Percentiles rank a stretch among this genome's conserved stretches.
phyloP scores from a whole-genome alignment of 2,797 vertebrate genomes.

The Tinamus major region DNA sequence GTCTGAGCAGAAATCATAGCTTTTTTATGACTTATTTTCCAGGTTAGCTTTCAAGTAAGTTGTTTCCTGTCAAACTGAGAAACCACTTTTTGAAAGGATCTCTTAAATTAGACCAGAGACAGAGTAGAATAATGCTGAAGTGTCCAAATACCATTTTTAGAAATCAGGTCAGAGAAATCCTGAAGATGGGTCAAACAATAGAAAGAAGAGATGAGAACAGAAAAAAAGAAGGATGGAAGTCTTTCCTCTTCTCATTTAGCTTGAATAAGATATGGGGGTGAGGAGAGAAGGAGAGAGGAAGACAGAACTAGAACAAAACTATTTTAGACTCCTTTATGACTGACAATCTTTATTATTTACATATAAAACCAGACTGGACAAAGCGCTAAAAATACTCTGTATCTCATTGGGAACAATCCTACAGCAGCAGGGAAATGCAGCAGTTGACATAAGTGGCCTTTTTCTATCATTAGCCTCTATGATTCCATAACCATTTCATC shows the following conservation, averaged over 20 bases:
- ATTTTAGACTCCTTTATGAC: constrained; percentile 46
- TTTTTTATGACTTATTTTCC: constrained; percentile 20
- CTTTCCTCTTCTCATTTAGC: constrained; percentile 56
- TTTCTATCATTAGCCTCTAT: constrained; percentile 65
- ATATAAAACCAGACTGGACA: constrained; percentile 64
- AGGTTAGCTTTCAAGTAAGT: neutral
- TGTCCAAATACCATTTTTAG: neutral
- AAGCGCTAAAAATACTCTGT: constrained; percentile 48
- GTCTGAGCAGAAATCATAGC: neutral
- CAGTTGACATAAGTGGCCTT: constrained; percentile 65
- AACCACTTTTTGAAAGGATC: neutral
- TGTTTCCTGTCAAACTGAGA: neutral
- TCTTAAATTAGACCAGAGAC: neutral
- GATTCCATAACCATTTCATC: constrained; percentile 60
- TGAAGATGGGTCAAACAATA: constrained; percentile 31
- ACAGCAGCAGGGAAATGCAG: constrained; percentile 36
- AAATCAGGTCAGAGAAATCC: constrained; percentile 60
- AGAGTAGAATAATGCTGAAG: neutral
- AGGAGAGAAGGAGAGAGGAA: neutral
- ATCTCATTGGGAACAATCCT: constrained; percentile 35
- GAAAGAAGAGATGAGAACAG: constrained; percentile 23
- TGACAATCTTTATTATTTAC: constrained; percentile 54
- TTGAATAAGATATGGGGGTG: constrained; percentile 40
- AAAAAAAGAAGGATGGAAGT: neutral
- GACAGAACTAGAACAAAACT: constrained; percentile 45